phyloP scores from a whole-genome alignment of 2,888 invertebrate species.

The Tyria jacobaeae region DNA sequence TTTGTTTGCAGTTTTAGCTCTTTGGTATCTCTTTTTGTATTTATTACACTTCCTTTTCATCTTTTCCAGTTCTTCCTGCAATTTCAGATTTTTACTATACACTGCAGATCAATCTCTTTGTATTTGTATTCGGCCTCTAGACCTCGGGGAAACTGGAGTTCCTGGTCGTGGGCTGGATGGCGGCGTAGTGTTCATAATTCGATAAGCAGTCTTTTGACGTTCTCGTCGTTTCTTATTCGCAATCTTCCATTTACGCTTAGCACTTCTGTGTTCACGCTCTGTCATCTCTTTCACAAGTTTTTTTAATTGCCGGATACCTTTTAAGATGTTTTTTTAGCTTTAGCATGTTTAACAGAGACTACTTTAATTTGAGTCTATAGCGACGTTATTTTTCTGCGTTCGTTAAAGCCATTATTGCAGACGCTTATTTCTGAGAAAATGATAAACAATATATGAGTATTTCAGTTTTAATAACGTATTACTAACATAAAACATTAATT shows the following conservation, averaged over 20 bases:
- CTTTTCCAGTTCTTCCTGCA: conserved; percentile 1
- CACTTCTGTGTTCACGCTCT: conserved; percentile 19
- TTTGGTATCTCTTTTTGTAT: conserved; percentile 1
- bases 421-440: background rate
- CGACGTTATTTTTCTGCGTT: conserved; percentile 1
- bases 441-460: background rate
- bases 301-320: conserved; percentile 23
- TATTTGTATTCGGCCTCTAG: background rate
- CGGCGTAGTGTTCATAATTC: conserved; percentile 15
- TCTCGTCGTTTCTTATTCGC: conserved; percentile 25
- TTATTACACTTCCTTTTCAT: background rate
- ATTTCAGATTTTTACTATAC: background rate
- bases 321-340: conserved; percentile 23
- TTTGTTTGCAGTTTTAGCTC: background rate
- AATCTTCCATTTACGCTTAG: conserved; percentile 20
- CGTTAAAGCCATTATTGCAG: background rate
- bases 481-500: background rate
- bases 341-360: conserved; percentile 18
- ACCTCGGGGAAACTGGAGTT: background rate
- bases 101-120: background rate
- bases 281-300: conserved; percentile 21
- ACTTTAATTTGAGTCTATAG: conserved; percentile 17
- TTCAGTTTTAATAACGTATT: background rate
- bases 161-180: background rate
- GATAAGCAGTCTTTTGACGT: conserved; percentile 19